Evolutionary conservation across 2,888 invertebrate species (phyloP).

Genomic region (Calameuta idolon): DNA sequence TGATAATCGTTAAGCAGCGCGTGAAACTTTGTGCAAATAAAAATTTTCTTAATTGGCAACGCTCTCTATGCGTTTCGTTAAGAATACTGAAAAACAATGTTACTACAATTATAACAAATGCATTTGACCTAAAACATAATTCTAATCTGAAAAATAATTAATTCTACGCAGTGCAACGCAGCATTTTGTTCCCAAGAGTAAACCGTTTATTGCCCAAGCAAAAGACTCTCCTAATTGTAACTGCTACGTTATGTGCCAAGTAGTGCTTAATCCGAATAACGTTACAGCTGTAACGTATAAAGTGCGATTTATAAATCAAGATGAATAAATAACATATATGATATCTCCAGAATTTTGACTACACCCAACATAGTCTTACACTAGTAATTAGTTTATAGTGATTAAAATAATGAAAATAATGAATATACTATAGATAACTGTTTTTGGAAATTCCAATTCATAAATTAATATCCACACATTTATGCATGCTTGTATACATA

Average conservation of each 20-base stretch:
- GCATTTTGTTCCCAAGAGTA: not conserved
- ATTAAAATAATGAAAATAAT: not conserved
- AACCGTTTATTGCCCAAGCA: not conserved
- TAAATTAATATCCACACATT: not conserved
- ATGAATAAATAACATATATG: not conserved
- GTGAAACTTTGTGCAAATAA: not conserved
- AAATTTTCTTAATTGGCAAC: not conserved
- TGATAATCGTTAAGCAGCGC: not conserved
- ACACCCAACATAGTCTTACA: not conserved
- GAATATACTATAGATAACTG: not conserved
- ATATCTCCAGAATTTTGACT: not conserved
- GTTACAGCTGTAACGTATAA: not conserved
- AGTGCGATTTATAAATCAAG: not conserved
- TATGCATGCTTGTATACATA: not conserved
- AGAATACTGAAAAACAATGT: no score
- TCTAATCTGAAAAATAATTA: not conserved
- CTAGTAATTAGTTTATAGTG: not conserved
- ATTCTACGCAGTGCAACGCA: not conserved
- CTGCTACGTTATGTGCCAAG: not conserved
- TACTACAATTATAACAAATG: not conserved
- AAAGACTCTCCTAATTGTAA: not conserved
- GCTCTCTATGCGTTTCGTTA: not conserved
- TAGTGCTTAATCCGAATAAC: not conserved
- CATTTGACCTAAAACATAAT: not conserved
- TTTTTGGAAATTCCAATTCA: not conserved